Evolutionary conservation across 2,113 vertebrate genomes (phyloP).

Genomic region (Xerus inauris): DNA sequence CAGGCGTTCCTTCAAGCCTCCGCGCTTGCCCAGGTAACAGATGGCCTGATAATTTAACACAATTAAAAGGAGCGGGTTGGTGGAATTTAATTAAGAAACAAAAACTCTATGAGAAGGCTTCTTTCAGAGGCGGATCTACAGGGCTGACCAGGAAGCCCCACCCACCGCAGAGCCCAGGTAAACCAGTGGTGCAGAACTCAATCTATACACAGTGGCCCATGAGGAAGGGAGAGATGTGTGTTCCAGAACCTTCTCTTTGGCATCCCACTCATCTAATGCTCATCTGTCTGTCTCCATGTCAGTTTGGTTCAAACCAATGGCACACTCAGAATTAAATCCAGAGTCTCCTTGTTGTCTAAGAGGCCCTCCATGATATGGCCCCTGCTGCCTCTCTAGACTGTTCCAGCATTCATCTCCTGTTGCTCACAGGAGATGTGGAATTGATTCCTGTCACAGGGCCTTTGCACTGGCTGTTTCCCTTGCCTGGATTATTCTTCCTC

Average conservation of each 20-base stretch:
- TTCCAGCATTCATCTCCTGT: background rate
- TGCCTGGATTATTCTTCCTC: background rate
- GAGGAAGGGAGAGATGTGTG: background rate
- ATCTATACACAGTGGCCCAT: background rate
- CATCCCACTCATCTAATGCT: fast-evolving
- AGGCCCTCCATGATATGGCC: no score
- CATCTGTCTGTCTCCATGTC: background rate
- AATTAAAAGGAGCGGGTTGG: constrained; percentile 36
- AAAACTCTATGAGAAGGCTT: constrained; percentile 39
- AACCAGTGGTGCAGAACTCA: fast-evolving
- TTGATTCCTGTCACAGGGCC: background rate
- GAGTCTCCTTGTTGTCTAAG: background rate
- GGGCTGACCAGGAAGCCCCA: background rate
- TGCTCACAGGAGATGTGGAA: fast-evolving
- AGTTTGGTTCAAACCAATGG: background rate
- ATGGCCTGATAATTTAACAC: constrained; percentile 55
- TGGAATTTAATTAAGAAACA: constrained; percentile 60
- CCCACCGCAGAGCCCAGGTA: background rate
- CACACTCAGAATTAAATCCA: background rate
- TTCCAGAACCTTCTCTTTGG: background rate
- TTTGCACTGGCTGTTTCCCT: background rate
- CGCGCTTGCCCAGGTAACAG: constrained; percentile 37
- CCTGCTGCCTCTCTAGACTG: background rate
- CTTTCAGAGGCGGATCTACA: background rate
- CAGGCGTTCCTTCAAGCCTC: background rate